Evolutionary conservation across 2,113 vertebrate genomes (phyloP), one percentile per base, ranked within the genome.

Genomic region (Tapirus terrestris): DNA sequence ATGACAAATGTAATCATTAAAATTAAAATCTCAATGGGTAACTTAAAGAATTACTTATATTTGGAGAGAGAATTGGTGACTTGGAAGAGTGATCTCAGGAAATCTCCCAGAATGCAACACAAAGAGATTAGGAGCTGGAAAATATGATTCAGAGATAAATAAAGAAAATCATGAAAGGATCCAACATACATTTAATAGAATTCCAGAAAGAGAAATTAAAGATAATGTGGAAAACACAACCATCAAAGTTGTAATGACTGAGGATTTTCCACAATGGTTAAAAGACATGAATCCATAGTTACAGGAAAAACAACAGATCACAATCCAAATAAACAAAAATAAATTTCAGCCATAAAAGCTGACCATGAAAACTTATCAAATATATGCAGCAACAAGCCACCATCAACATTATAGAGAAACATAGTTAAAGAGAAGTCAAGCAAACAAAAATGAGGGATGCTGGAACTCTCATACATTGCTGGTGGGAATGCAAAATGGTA

Each of bases 1-100:
- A 80, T 51, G 36, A 79, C 13, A 79, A 94, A 77, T 77, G 33
- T 33, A 58, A 89, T 76, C 61, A 31, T 20, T 83, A 82, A 95
- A 70, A 65, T 51, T 70, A 79, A 95, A 95, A 83, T 13, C 10
- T 83, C n/a, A 82, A 36, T 29, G 45, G 21, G 23, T 8, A 73
- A 65, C n/a, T 88, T 63, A 91, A 72, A 36, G 53, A 72, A 85
- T 73, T 48, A 88, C 25, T 84, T 61, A 75, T 31, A 53, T 80
- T 67, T 84, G 79, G 94, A 94, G 58, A 89, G 16, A 84, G 33
- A 88, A 87, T 77, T 94, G 68, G 45, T 65, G 29, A 92, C 58
- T 73, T 84, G 53, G 23, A 94, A 84, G 43, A 80, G 5, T 20
- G 77, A 63, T 53, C 33, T 85, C 65, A 65, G 82, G 9, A 77